Conservation (phyloP, 2,797 vertebrate species). For the Chromis chromis region DNA sequence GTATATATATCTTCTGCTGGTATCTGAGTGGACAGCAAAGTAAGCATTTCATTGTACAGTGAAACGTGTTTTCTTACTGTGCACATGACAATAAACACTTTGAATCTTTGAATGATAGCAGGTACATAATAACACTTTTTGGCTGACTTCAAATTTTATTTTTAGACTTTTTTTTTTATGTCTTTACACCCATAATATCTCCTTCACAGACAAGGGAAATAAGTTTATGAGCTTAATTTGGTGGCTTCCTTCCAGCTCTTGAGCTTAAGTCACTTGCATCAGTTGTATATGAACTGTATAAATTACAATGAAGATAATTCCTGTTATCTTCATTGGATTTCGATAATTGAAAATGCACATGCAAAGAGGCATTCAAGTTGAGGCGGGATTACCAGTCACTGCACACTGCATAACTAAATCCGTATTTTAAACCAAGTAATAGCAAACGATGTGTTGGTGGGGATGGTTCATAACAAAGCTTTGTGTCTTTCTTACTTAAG, state of each 20-base stretch:
- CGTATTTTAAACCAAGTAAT: background rate
- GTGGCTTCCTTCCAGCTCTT: background rate
- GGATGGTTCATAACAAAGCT: background rate
- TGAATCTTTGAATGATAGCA: too few relatives aligned
- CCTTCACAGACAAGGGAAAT: background rate
- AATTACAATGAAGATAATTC: background rate
- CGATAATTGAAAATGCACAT: background rate
- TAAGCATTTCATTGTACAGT: too few relatives aligned
- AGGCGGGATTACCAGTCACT: background rate
- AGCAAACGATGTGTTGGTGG: background rate
- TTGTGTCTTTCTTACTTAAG: constrained; percentile 1
- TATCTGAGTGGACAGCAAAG: too few relatives aligned
- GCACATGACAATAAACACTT: too few relatives aligned
- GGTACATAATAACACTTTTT: background rate
- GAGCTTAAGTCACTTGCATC: background rate
- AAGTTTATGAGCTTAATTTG: background rate
- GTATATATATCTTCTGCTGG: too few relatives aligned
- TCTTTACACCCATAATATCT: background rate
- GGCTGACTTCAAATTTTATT: background rate
- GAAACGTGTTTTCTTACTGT: too few relatives aligned
- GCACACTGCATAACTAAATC: background rate
- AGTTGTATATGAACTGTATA: background rate
- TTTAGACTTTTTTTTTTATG: background rate
- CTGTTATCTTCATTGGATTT: background rate
- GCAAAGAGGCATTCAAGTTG: background rate